Conservation (phyloP, 2,113 vertebrate genomes). For the Lonchura striata region DNA sequence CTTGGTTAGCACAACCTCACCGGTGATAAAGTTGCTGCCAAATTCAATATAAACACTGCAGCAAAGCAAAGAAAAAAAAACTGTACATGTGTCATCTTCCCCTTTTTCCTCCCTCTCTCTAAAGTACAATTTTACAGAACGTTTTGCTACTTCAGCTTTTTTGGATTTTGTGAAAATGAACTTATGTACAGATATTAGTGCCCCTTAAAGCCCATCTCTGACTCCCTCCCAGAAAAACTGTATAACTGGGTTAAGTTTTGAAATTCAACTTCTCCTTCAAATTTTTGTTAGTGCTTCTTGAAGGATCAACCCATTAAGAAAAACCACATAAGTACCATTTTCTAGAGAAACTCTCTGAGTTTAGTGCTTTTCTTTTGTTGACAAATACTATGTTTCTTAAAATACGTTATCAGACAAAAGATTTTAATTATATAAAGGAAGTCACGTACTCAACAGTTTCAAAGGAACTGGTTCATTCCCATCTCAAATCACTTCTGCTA, state of each 20-base stretch:
- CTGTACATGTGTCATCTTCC: neutral
- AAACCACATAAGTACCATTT: neutral
- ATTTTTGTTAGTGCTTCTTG: neutral
- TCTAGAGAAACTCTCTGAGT: neutral
- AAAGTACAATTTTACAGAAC: neutral
- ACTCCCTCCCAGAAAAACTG: neutral
- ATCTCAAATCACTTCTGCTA: neutral
- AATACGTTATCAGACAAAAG: neutral
- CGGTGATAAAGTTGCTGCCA: conserved; percentile 19
- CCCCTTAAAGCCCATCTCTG: neutral
- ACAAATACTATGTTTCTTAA: neutral
- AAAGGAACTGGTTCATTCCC: neutral
- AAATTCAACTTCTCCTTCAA: conserved; percentile 6
- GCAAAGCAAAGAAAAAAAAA: neutral
- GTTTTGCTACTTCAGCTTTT: conserved; percentile 14
- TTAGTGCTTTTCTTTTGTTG: neutral
- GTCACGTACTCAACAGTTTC: neutral
- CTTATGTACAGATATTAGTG: neutral
- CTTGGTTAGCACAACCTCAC: conserved; percentile 50
- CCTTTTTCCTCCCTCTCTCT: neutral
- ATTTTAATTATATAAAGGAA: neutral
- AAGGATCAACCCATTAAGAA: neutral
- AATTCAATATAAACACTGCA: conserved; percentile 34
- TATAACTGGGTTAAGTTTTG: neutral
- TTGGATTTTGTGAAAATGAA: neutral